Evolutionary conservation across 2,797 vertebrate genomes (phyloP), one percentile per base, ranked within the genome.

Genomic region (Moxostoma hubbsi): DNA sequence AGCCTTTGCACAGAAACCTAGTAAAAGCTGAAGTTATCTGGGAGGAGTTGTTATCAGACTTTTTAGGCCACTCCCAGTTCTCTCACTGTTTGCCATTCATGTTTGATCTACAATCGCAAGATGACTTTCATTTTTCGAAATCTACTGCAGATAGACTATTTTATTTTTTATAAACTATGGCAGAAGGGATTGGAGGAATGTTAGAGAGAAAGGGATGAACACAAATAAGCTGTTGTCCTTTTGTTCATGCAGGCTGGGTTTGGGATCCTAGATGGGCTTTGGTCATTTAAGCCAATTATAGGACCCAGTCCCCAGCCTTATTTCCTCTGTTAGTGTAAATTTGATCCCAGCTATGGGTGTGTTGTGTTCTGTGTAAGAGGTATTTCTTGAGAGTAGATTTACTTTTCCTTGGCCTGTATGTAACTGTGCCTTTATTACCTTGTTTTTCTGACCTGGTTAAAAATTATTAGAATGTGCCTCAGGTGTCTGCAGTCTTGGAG

Each of bases 391-490:
- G 64, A 54, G 47, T 69, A 64, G 59, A 67, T 74, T 62, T 78
- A 58, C 49, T 58, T 73, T 82, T 59, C 13, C 18, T 58, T 57
- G 45, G 67, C 68, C 43, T 51, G 75, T 51, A 55, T 8, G 45
- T 16, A 24, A 54, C 55, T 46, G 47, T 15, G 65, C 46, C 47
- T 82, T 82, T 66, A 9, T 65, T 65, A 15, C 18, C 55, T 63
- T 81, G 72, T 81, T 81, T 82, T 81, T 65, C 59, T 84, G 78
- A 62, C 71, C 85, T 80, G 16, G 65, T 82, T 51, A 80, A 65
- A 65, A 73, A 58, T 59, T 72, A 86, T 80, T 73, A 82, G 65
- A 81, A 86, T 75, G 54, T 69, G 68, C 68, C 70, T 54, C 45
- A 7, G 83, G 66, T 86, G 55, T 51, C 65, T 64, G 7, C 53